Evolutionary conservation across 2,888 invertebrate species (phyloP).

Genomic region (Eucriotettix oculatus): DNA sequence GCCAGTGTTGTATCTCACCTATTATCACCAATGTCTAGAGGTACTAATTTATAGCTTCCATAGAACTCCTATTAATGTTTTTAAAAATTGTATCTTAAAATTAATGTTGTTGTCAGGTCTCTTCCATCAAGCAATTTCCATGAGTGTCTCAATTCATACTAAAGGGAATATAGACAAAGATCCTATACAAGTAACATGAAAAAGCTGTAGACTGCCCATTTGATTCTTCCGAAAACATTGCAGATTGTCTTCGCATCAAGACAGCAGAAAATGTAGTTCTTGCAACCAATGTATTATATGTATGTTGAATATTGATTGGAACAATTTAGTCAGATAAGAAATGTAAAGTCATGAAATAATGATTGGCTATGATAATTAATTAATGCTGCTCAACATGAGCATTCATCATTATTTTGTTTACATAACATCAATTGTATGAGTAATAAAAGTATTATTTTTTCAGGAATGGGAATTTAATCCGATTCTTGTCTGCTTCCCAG

Average conservation of each 20-base stretch:
- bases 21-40: neutral
- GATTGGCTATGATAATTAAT: neutral
- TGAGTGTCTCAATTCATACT: neutral
- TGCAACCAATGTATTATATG: neutral
- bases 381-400: neutral
- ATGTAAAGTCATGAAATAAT: neutral
- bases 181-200: neutral
- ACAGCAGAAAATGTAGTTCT: neutral
- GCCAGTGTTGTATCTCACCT: neutral
- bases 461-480: conserved; percentile 39
- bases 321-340: neutral
- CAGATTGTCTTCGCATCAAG: neutral
- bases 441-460: neutral
- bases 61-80: too few relatives aligned
- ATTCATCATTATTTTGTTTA: neutral
- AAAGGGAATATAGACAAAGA: neutral
- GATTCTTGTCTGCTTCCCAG: conserved; percentile 38
- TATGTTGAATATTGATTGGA: neutral
- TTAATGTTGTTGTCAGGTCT: neutral
- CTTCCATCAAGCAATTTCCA: neutral
- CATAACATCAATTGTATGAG: too few relatives aligned
- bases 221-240: neutral
- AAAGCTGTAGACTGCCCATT: neutral
- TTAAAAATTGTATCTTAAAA: too few relatives aligned
- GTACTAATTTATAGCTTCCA: neutral